These are phyloP conservation scores for Phoebastria nigripes DNA, from an alignment of 2,797 vertebrate genomes.

Conservation along the genomic window DNA sequence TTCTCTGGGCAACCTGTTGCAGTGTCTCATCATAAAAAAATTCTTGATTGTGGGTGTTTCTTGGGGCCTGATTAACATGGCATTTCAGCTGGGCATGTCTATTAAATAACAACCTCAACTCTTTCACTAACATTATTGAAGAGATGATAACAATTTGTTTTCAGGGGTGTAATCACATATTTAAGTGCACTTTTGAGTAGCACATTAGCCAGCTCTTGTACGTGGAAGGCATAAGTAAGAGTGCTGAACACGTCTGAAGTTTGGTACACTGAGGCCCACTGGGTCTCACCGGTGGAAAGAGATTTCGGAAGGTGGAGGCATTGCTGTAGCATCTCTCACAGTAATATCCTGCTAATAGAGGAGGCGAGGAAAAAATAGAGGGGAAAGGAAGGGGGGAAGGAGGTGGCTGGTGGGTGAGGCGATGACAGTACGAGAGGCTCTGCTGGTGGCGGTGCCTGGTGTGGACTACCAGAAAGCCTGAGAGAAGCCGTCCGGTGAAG, in stretches of 20 bases:
- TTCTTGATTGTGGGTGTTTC: background rate
- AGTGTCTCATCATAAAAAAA: background rate
- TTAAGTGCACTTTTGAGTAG: background rate
- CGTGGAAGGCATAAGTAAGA: background rate
- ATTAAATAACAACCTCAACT: background rate
- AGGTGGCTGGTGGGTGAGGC: background rate
- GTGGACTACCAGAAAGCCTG: background rate
- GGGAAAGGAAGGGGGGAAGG: background rate
- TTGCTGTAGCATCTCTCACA: background rate
- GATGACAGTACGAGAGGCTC: background rate
- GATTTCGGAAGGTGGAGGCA: background rate
- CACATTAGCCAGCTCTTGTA: background rate
- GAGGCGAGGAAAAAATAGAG: background rate
- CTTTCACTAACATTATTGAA: background rate
- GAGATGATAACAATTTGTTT: background rate
- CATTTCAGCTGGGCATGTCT: background rate
- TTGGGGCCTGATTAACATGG: background rate
- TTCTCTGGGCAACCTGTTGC: background rate
- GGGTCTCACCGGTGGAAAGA: background rate
- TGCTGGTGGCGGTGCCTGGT: background rate
- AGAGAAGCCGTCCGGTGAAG: background rate
- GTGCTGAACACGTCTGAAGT: background rate
- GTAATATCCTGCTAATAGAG: background rate
- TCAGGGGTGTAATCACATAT: background rate
- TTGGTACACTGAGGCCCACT: background rate